phyloP scores from a whole-genome alignment of 2,113 vertebrate species.

The Heteronetta atricapilla region DNA sequence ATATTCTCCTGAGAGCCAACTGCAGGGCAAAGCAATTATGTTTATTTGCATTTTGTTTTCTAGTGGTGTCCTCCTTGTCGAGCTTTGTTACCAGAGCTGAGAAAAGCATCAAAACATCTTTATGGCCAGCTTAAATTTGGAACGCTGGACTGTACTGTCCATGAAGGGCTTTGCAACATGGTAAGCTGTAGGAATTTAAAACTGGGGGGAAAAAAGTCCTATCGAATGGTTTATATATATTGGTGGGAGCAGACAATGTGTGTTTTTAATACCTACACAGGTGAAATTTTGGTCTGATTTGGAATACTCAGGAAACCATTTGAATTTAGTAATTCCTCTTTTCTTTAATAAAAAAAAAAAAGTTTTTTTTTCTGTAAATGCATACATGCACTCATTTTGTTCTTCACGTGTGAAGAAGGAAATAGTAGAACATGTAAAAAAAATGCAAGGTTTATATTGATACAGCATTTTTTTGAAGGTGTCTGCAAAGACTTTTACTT shows the following conservation, averaged over 20 bases:
- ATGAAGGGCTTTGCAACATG: slow-evolving; percentile 90
- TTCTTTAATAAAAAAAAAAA: background rate
- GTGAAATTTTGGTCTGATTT: background rate
- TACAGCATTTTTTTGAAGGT: background rate
- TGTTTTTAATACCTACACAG: background rate
- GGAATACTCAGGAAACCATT: background rate
- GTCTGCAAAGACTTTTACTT: background rate
- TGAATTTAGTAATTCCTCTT: background rate
- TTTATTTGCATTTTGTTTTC: slow-evolving; percentile 18
- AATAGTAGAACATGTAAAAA: background rate
- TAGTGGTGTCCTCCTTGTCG: slow-evolving; percentile 98
- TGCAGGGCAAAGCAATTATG: background rate
- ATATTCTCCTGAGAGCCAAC: background rate
- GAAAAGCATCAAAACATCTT: slow-evolving; percentile 94
- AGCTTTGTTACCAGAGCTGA: slow-evolving; percentile 92
- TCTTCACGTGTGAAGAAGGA: background rate
- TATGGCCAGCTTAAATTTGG: slow-evolving; percentile 93
- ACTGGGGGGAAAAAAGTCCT: background rate
- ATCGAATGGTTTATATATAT: background rate
- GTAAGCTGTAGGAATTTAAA: slow-evolving; percentile 74
- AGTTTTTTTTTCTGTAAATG: background rate
- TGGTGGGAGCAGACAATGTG: background rate
- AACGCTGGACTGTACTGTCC: slow-evolving; percentile 94
- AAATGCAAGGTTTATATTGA: background rate
- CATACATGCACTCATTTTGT: background rate